phyloP scores from a whole-genome alignment of 2,888 invertebrate genomes.

The Melipona bicolor region DNA sequence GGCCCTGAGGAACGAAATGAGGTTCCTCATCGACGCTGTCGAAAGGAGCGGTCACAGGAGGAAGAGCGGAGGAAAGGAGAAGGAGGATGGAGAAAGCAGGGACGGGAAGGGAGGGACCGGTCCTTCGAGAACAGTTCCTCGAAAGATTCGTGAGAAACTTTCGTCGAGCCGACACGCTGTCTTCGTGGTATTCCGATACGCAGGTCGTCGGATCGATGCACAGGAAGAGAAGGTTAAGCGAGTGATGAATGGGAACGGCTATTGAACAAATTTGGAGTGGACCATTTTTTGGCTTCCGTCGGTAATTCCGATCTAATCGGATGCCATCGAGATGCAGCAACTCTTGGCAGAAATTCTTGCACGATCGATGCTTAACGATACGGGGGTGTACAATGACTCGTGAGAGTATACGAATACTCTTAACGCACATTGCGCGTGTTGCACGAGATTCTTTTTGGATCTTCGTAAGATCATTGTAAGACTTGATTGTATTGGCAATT shows the following conservation, averaged over 20 bases:
- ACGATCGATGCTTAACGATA: neutral
- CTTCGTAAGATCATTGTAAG: neutral
- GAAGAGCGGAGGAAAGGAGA: slow-evolving; percentile 14
- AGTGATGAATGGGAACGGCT: slow-evolving; percentile 46
- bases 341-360: neutral
- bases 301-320: slow-evolving; percentile 32
- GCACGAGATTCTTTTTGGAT: neutral
- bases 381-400: neutral
- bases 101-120: slow-evolving; percentile 52
- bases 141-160: slow-evolving; percentile 70
- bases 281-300: slow-evolving; percentile 25
- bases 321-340: slow-evolving; percentile 3
- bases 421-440: neutral
- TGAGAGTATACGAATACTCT: neutral
- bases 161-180: slow-evolving; percentile 39
- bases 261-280: slow-evolving; percentile 44
- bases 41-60: slow-evolving; percentile 62
- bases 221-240: slow-evolving; percentile 37
- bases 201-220: slow-evolving; percentile 39
- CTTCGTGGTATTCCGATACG: slow-evolving; percentile 34
- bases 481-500: neutral
- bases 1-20: slow-evolving; percentile 2
- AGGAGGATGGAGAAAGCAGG: slow-evolving; percentile 25
- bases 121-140: slow-evolving; percentile 44
- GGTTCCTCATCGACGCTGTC: slow-evolving; percentile 61